Percentiles rank a stretch among this genome's conserved stretches.
Conservation (phyloP, 2,113 vertebrate genomes). For the Emydocephalus ijimae region DNA sequence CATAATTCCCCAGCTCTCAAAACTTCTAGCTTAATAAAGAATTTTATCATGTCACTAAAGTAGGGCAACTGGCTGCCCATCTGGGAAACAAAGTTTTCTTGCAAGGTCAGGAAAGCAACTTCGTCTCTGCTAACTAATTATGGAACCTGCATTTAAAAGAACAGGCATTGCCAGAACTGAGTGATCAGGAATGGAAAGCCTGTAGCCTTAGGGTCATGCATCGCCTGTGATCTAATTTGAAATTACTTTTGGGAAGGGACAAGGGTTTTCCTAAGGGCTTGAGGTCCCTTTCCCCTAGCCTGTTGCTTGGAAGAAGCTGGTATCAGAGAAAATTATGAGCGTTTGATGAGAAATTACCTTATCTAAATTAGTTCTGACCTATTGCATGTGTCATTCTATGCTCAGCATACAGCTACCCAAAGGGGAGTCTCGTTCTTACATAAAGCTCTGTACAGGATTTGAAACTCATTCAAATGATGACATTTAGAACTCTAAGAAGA, state of each 20-base stretch:
- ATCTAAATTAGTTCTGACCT: not conserved
- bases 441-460: conserved; percentile 9
- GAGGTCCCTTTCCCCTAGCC: not conserved
- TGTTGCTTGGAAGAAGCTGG: not conserved
- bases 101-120: conserved; percentile 1
- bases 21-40: not conserved
- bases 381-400: not conserved
- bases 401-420: not conserved
- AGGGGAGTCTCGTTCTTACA: not conserved
- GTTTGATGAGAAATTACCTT: not conserved
- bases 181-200: not conserved
- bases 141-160: conserved; percentile 16
- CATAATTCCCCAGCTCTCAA: not conserved
- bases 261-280: not conserved
- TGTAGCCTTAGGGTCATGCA: not conserved
- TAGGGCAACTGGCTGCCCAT: conserved; percentile 9
- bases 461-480: conserved; percentile 50
- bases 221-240: not conserved
- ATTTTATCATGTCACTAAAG: conserved; percentile 21
- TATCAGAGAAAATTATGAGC: not conserved
- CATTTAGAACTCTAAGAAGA: conserved; percentile 7
- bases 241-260: not conserved
- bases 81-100: conserved; percentile 3
- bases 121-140: not conserved
- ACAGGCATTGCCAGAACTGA: not conserved